Percentiles rank a stretch among this genome's conserved stretches.
Evolutionary conservation across 2,797 vertebrate species (phyloP).

Genomic region (Epinephelus coioides): DNA sequence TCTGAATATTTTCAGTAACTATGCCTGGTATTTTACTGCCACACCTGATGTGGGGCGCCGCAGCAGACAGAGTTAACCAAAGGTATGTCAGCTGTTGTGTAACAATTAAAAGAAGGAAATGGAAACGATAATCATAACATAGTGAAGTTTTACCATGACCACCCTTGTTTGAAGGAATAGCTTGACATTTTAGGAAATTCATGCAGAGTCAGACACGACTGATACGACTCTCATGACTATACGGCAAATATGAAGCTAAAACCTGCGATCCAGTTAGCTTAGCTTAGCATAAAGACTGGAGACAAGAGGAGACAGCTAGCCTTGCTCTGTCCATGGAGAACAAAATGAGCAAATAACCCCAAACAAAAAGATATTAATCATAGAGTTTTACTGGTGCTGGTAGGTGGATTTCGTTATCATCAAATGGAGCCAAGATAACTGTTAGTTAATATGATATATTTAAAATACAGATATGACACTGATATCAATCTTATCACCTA

Average conservation of each 20-base stretch:
- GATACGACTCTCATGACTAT: neutral
- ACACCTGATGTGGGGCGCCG: constrained; percentile 21
- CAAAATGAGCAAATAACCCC: too few species aligned
- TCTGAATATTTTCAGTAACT: constrained; percentile 31
- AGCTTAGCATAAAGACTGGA: neutral
- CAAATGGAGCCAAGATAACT: too few species aligned
- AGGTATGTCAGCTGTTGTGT: constrained; percentile 8
- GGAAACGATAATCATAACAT: neutral
- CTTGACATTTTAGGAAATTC: neutral
- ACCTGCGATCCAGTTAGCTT: neutral
- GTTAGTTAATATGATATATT: neutral
- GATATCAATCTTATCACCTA: neutral
- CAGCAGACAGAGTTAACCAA: constrained; percentile 20
- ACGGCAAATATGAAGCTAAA: neutral
- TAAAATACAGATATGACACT: neutral
- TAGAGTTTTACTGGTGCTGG: neutral
- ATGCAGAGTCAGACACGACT: neutral
- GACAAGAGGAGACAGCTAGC: neutral
- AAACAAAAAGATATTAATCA: too few species aligned
- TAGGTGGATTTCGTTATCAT: too few species aligned
- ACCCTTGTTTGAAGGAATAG: neutral
- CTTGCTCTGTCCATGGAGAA: too few species aligned
- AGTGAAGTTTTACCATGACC: neutral
- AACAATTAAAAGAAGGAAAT: neutral
- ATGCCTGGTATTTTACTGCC: constrained; percentile 18